Evolutionary conservation across 1,140 invertebrate species (phyloP), one percentile per base, ranked within the genome.

Genomic region (Ridgeia piscesae): DNA sequence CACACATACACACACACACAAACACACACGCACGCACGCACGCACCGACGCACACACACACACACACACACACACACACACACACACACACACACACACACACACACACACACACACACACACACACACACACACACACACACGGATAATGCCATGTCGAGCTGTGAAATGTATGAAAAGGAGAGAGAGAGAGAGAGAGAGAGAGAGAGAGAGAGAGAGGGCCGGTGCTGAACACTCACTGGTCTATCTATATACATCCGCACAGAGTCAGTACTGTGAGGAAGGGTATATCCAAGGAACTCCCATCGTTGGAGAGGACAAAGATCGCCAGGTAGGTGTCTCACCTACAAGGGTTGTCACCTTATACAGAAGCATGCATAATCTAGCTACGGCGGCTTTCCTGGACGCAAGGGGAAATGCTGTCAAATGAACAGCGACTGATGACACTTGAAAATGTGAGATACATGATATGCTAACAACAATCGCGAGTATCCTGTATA

Each of bases 1-100:
- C 89, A 89, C 89, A 34, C 89, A 34, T 17, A 89, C 89, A 33
- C 33, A 89, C 33, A 89, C 89, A 89, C 89, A 34, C 89, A 89
- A 4, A 42, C 42, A 42, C 42, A 42, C 42, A 42, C 42, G 11
- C 42, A 42, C 42, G 11, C 42, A 42, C 42, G 11, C 42, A 42
- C 42, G 11, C 42, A 42, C 42, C 4, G 4, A 42, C 42, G 11
- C 42, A 42, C 42, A 42, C 42, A 42, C 42, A 42, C 42, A 42
- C 4, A 4, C 42, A 42, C 42, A 42, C 11, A 42, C 42, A 42
- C 4, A 42, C 42, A 42, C 42, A 42, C 42, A 4, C 42, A 42
- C 42, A 42, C 42, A 42, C 4, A 42, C 42, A 42, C 4, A 42
- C 4, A 42, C 42, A 42, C 11, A 6, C 4, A 4, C 4, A 31